These are phyloP conservation scores for Drosophila equinoxialis DNA, from an alignment of 1,140 invertebrate species.

Conservation along the genomic window DNA sequence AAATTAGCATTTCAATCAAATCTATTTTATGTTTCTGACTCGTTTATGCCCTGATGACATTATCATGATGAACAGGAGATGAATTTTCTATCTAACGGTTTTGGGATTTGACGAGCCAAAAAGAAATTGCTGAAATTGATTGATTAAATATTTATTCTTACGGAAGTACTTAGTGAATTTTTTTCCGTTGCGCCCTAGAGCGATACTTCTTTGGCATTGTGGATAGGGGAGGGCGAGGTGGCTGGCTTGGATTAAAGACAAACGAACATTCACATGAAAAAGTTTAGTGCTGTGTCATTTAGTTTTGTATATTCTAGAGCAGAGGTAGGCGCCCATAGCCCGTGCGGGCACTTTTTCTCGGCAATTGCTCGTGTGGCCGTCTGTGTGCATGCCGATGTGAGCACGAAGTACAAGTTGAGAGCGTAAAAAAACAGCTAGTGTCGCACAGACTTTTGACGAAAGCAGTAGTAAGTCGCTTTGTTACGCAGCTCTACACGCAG, in stretches of 20 bases:
- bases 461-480: no score
- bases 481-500: no score
- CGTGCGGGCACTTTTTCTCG: no score
- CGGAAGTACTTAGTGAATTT: conserved; percentile 63
- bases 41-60: conserved; percentile 61
- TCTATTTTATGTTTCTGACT: conserved; percentile 77
- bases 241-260: no score
- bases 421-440: no score
- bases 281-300: neutral
- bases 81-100: conserved; percentile 51
- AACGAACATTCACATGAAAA: neutral
- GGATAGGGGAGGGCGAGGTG: no score
- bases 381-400: no score
- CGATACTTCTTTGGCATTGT: no score
- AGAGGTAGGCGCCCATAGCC: no score
- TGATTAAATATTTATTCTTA: conserved; percentile 79
- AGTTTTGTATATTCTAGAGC: neutral
- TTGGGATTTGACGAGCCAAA: conserved; percentile 63
- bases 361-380: no score
- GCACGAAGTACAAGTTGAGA: no score
- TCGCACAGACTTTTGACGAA: no score
- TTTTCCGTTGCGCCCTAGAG: neutral
- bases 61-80: conserved; percentile 41
- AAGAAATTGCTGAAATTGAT: conserved; percentile 73
- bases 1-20: conserved; percentile 81